Base-by-base conservation (phyloP, 1,140 invertebrate species). In the Daktulosphaira vitifoliae region DNA sequence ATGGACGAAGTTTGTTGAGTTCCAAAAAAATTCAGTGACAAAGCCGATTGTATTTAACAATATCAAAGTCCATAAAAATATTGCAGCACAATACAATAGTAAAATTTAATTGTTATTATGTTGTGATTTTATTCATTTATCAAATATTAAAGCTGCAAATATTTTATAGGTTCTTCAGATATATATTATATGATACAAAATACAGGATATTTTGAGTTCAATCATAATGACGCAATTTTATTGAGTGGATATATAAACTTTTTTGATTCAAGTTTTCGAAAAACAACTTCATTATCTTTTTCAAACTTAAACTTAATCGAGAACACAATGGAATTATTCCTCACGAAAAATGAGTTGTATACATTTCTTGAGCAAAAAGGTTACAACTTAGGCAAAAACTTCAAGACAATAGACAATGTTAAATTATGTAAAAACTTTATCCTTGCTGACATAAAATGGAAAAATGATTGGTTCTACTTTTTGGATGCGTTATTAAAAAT, bases 391-490 rank as follows among this genome's bases (percentile, higher is more conserved):
- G 39, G 39, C 2, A n/a, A 59, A 0, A 16, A 44, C 16, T 59
- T 5, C 39, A 59, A 59, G 39, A 59, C 38, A n/a, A 44, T 59
- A 13, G 11, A 9, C 1, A 59, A 44, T 26, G 18, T 25, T 16
- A 7, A 44, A n/a, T 15, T 44, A 9, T 59, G 16, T 59, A 26
- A 59, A 59, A 44, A 44, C 1, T 5, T 11, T 42, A 44, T 59
- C n/a, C 38, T 18, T n/a, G 53, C 37, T 0, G 6, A 59, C 16
- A 22, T 59, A 16, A 44, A 26, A 18, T 59, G 53, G 53, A 18
- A 44, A 25, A 59, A 44, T 7, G 53, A 59, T 44, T 59, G 53
- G 53, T 25, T 59, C 6, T 59, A 59, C 4, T 59, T 59, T 59
- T 16, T 59, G 23, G 53, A 59, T 16, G 37, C 37, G 0, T 20